Conservation (phyloP, 1,140 invertebrate genomes). For the Drosophila sturtevanti region DNA sequence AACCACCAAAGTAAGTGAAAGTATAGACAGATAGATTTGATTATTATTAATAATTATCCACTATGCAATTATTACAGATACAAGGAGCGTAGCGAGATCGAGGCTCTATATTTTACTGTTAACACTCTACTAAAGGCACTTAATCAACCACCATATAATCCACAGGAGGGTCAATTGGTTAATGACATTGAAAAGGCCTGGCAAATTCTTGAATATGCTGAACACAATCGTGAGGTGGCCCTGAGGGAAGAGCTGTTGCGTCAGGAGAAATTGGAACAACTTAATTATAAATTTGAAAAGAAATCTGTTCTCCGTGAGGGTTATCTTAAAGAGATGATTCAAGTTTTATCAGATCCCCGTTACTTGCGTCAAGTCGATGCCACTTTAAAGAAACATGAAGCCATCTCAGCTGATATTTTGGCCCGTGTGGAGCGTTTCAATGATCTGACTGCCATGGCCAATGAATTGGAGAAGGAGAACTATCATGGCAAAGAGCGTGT, state of each 20-base stretch:
- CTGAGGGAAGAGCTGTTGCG: conserved; percentile 94
- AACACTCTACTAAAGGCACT: conserved; percentile 97
- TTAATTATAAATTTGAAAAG: conserved; percentile 97
- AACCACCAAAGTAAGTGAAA: conserved; percentile 94
- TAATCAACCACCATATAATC: conserved; percentile 93
- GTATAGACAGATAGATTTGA: conserved; percentile 31
- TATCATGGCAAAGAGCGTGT: conserved; percentile 95
- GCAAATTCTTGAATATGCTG: conserved; percentile 95
- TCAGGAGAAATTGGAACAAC: conserved; percentile 96
- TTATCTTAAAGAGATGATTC: conserved; percentile 99
- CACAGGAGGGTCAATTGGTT: conserved; percentile 94
- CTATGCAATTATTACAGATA: conserved; percentile 85
- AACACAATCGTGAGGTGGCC: conserved; percentile 96
- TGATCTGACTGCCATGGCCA: conserved; percentile 95
- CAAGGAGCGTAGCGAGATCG: conserved; percentile 97
- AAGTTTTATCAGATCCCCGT: conserved; percentile 95
- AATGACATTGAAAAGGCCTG: conserved; percentile 97
- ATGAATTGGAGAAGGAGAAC: conserved; percentile 94
- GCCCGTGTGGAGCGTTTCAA: conserved; percentile 97
- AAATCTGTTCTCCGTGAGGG: conserved; percentile 88
- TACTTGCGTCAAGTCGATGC: conserved; percentile 97
- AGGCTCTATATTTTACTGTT: conserved; percentile 97
- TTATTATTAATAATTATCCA: neutral
- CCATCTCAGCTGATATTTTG: conserved; percentile 98
- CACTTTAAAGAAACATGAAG: conserved; percentile 99